Evolutionary conservation across 1,140 invertebrate species (phyloP).

Genomic region (Sminthurides bifidus): DNA sequence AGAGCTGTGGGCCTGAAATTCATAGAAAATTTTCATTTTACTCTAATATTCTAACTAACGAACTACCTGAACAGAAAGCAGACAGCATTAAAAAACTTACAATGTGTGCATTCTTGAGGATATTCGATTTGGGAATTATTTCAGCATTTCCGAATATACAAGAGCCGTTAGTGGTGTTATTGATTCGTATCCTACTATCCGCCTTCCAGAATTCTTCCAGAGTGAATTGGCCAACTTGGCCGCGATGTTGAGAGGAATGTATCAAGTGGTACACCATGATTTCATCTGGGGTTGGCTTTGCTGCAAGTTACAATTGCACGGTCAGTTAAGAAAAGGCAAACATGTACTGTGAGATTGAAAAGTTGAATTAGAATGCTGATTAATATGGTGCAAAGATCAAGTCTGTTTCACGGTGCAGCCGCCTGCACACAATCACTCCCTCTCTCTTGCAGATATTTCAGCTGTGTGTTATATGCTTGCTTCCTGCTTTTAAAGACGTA

Average conservation of each 20-base stretch:
- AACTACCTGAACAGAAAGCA: not conserved
- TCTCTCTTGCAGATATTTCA: no score
- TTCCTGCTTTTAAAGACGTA: no score
- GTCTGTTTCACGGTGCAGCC: no score
- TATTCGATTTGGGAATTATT: conserved; percentile 23
- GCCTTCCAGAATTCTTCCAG: conserved; percentile 52
- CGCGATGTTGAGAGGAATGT: conserved; percentile 27
- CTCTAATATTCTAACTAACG: not conserved
- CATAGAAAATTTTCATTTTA: not conserved
- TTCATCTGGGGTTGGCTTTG: conserved; percentile 27
- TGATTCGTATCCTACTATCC: conserved; percentile 51
- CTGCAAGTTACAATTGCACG: conserved; percentile 10
- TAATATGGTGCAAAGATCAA: no score
- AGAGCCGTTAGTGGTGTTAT: conserved; percentile 54
- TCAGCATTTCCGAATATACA: conserved; percentile 19
- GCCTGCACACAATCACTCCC: no score
- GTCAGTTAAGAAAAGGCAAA: not conserved
- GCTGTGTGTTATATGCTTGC: no score
- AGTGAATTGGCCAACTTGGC: conserved; percentile 32
- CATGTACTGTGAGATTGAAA: not conserved
- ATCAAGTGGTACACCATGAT: conserved; percentile 32
- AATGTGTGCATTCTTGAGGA: conserved; percentile 29
- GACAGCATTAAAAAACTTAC: conserved; percentile 16
- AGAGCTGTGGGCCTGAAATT: conserved; percentile 25
- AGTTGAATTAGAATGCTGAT: no score